A percentile compares a stretch with the other conserved stretches of the same genome.
phyloP scores from a whole-genome alignment of 2,888 invertebrate genomes.

The Idaea dimidiata region DNA sequence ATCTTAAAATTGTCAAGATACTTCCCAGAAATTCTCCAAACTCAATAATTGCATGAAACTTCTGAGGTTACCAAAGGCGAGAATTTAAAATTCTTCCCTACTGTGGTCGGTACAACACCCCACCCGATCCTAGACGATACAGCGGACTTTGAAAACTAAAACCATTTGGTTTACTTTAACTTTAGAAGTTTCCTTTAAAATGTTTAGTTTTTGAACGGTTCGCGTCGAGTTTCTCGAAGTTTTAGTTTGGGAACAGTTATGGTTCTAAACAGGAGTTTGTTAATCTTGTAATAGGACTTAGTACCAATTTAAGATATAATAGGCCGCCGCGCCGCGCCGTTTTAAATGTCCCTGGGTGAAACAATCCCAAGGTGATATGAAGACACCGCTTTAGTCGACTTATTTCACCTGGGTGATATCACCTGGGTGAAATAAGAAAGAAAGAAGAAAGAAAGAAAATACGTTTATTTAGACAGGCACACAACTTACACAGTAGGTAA shows the following conservation, averaged over 20 bases:
- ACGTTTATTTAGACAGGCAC: no score
- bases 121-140: not conserved
- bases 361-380: no score
- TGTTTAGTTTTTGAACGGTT: not conserved
- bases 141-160: not conserved
- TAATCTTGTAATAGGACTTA: not conserved
- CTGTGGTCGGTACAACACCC: constrained; percentile 9
- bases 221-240: not conserved
- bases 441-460: no score
- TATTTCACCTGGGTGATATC: no score
- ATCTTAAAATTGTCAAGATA: not conserved
- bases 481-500: no score
- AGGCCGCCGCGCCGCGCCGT: no score
- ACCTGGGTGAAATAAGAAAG: no score
- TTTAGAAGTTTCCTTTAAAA: constrained; percentile 5
- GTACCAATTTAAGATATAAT: no score
- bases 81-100: constrained; percentile 14
- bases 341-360: no score
- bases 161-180: not conserved
- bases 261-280: not conserved
- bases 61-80: constrained; percentile 13
- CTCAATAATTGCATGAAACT: constrained; percentile 6
- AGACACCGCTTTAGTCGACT: no score
- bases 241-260: not conserved
- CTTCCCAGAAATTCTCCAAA: not conserved